These are phyloP conservation scores for Myotis findleyi DNA, from an alignment of 2,797 vertebrate species.

Conservation along the genomic window DNA sequence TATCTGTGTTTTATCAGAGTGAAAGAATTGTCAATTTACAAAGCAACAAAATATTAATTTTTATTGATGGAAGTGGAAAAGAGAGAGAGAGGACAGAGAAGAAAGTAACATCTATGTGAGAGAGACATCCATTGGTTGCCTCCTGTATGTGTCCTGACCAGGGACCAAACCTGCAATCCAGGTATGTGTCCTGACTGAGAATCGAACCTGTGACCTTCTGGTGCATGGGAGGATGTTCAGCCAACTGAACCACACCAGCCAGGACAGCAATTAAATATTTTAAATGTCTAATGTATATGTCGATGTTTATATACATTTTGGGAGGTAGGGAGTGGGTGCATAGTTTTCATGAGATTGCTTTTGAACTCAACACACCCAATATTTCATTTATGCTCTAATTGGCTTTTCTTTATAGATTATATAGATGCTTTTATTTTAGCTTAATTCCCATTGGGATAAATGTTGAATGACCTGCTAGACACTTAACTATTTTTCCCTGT, in stretches of 20 bases:
- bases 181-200: background rate
- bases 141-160: background rate
- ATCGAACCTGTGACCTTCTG: background rate
- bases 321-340: background rate
- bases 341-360: conserved; percentile 24
- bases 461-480: background rate
- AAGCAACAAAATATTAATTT: background rate
- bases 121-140: background rate
- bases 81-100: background rate
- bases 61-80: background rate
- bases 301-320: background rate
- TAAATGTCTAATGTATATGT: background rate
- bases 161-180: background rate
- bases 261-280: background rate
- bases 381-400: background rate
- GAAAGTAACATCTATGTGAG: background rate
- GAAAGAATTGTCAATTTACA: conserved; percentile 11
- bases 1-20: conserved; percentile 21
- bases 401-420: background rate
- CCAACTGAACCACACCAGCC: background rate
- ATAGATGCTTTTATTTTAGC: background rate
- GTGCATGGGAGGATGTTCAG: background rate
- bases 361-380: background rate
- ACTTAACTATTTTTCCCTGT: background rate
- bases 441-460: background rate